Conservation (phyloP, 1,140 invertebrate species). For the Scylla paramamosain region DNA sequence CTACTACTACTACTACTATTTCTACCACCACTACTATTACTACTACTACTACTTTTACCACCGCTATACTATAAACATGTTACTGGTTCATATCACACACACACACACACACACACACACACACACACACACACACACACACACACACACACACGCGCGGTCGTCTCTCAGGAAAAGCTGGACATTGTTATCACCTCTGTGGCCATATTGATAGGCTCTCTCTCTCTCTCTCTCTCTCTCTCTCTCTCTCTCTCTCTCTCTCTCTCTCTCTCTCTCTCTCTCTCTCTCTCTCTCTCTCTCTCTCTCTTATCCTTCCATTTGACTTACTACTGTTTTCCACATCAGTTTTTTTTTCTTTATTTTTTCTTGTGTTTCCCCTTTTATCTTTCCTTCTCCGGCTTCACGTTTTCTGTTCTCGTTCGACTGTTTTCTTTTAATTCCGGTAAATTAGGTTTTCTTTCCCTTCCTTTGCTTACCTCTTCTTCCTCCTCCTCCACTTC, state of each 20-base stretch:
- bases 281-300: constrained; percentile 20
- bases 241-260: background rate
- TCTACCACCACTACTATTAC: too few relatives aligned
- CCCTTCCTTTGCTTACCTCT: background rate
- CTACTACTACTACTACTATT: too few relatives aligned
- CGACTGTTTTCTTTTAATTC: background rate
- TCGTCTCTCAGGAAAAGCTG: background rate
- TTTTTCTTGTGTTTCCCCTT: background rate
- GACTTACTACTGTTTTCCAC: background rate
- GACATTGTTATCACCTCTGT: background rate
- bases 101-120: too few relatives aligned
- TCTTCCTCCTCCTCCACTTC: background rate
- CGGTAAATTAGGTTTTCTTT: background rate
- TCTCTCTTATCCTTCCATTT: background rate
- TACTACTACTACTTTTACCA: too few relatives aligned
- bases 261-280: constrained; percentile 11
- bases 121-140: too few relatives aligned
- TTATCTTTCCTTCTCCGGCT: background rate
- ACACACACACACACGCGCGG: too few relatives aligned
- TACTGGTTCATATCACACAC: too few relatives aligned
- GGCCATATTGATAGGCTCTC: background rate
- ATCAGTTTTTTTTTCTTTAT: background rate
- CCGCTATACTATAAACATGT: too few relatives aligned
- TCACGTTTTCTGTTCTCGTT: background rate
- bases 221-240: too few relatives aligned